Evolutionary conservation across 2,797 vertebrate species (phyloP).

Genomic region (Hirundo rustica): DNA sequence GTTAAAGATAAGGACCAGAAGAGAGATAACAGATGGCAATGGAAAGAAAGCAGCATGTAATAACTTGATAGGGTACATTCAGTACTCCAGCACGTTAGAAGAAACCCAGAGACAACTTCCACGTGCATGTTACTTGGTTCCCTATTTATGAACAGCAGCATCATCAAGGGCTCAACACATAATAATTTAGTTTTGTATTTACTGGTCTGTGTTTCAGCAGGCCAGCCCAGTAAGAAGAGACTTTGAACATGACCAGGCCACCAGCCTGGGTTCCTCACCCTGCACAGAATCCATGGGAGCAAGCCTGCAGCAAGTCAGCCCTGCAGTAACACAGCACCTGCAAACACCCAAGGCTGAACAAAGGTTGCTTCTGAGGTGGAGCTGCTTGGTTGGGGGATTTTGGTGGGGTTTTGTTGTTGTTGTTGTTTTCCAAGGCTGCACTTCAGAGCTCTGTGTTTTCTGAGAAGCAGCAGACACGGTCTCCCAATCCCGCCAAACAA

Average conservation of each 20-base stretch:
- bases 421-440: neutral
- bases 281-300: neutral
- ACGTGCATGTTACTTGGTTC: neutral
- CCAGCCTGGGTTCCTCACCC: neutral
- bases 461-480: neutral
- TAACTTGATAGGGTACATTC: constrained; percentile 57
- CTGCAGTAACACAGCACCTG: neutral
- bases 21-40: constrained; percentile 66
- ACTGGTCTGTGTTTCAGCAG: neutral
- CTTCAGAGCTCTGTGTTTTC: neutral
- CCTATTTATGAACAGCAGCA: constrained; percentile 31
- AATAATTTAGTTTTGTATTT: neutral
- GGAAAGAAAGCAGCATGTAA: constrained; percentile 59
- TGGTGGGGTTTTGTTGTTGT: neutral
- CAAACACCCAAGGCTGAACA: neutral
- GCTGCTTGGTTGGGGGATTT: neutral
- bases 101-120: constrained; percentile 41
- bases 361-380: neutral
- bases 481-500: neutral
- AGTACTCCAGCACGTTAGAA: constrained; percentile 39
- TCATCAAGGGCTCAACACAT: neutral
- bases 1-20: constrained; percentile 63
- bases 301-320: neutral
- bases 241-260: neutral
- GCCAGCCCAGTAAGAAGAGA: neutral